Base-by-base conservation (phyloP, 2,888 invertebrate genomes). In the Synanthedon vespiformis region DNA sequence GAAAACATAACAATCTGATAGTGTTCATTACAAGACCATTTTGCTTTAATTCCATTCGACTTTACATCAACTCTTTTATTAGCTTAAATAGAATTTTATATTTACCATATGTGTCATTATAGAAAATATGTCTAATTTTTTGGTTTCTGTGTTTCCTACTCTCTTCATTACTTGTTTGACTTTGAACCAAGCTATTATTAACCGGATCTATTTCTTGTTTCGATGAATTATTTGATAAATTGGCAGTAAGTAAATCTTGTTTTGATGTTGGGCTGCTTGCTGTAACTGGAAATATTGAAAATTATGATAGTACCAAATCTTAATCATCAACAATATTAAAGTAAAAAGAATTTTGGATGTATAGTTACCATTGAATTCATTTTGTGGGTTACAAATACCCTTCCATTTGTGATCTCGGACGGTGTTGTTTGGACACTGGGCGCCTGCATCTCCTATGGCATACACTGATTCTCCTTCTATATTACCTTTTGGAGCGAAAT, bases 401-500 rank as follows among this genome's bases (percentile, higher is more conserved):
- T 61, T 59, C 56, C 61, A 78, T 47, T 53, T 53, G 2, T 53
- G 16, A 55, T 83, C 78, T 2, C 70, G 65, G 6, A 52, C 44
- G 63, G 64, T 72, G 16, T 66, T 60, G 4, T 61, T 60, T 5
- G 61, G 57, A 58, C 86, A 86, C 52, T 83, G 83, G 5, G 82
- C 81, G 12, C 70, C 76, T 0, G 85, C 70, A 50, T 68, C 72
- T 50, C 86, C 86, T 54, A 83, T 70, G 2, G 67, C 62, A 54
- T 84, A 87, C 0, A 86, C 64, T 6, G 83, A 79, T 54, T 73
- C 75, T 1, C 77, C 74, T 22, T 74, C 63, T 44, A 67, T 53
- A 56, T 86, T 87, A 1, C 85, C 86, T 54, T 65, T 74, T 0
- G 85, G 79, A 5, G 81, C 73, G 57, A 86, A 85, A 59, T 87